Percentiles rank a stretch among this genome's conserved stretches.
Evolutionary conservation across 2,888 invertebrate species (phyloP).

Genomic region (Epistrophe grossulariae): DNA sequence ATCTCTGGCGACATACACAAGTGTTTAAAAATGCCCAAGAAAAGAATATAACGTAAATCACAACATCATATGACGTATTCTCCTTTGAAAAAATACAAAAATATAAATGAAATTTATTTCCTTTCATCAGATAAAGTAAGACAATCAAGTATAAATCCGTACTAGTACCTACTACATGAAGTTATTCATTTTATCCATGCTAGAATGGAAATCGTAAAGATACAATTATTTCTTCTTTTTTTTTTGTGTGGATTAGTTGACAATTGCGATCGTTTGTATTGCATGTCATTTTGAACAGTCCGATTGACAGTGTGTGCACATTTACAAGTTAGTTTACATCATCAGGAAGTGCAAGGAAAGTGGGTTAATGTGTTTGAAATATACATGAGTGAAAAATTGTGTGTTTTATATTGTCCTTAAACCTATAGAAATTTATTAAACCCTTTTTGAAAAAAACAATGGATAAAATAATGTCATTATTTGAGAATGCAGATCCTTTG

Average conservation of each 20-base stretch:
- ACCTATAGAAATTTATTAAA: neutral
- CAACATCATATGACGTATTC: too few species aligned
- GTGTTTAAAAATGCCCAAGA: too few species aligned
- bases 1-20: too few species aligned
- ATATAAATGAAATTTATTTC: neutral
- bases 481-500: constrained; percentile 83
- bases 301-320: constrained; percentile 31
- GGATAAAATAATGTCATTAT: constrained; percentile 81
- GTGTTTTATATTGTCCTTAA: neutral
- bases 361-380: constrained; percentile 28
- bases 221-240: neutral
- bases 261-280: constrained; percentile 50
- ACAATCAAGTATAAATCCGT: constrained; percentile 8
- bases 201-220: constrained; percentile 27
- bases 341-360: constrained; percentile 37
- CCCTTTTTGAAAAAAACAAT: constrained; percentile 74
- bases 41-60: too few species aligned
- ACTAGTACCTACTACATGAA: neutral
- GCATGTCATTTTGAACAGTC: constrained; percentile 42
- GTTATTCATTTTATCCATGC: constrained; percentile 30
- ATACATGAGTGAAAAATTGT: constrained; percentile 13
- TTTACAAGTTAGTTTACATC: constrained; percentile 20
- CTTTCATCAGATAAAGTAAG: neutral
- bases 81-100: too few species aligned
- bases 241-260: constrained; percentile 13